A percentile compares a stretch with the other conserved stretches of the same genome.
Evolutionary conservation across 2,797 vertebrate species (phyloP).

Genomic region (Masticophis lateralis): DNA sequence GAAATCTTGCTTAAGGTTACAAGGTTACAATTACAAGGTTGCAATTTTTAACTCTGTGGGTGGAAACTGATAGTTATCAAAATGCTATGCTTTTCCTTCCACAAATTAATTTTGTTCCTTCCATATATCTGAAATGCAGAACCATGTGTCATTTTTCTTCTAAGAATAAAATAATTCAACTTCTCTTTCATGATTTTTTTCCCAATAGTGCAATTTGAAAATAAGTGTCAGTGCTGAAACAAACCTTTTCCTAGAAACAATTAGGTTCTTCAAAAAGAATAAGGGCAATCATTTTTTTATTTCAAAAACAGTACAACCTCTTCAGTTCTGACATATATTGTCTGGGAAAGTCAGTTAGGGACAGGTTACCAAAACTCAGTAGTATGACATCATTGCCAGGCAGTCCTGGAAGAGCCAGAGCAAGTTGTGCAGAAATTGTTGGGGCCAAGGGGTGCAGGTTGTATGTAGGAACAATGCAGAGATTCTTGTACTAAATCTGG

Average conservation of each 20-base stretch:
- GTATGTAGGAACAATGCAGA: no score
- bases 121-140: not conserved
- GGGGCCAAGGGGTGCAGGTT: no score
- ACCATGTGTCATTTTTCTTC: constrained; percentile 4
- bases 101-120: not conserved
- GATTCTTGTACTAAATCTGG: no score
- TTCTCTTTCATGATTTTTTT: constrained; percentile 13
- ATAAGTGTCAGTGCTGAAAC: not conserved
- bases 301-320: not conserved
- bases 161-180: not conserved
- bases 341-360: not conserved
- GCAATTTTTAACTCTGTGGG: not conserved
- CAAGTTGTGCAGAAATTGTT: not conserved
- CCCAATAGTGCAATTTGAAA: not conserved
- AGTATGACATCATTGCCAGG: not conserved
- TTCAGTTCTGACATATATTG: not conserved
- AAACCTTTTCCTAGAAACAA: not conserved
- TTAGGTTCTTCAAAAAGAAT: not conserved
- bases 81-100: not conserved
- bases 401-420: not conserved
- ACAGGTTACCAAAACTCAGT: not conserved
- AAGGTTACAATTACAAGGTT: not conserved
- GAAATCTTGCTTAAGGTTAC: not conserved
- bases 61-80: constrained; percentile 29
- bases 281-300: constrained; percentile 23